phyloP scores from a whole-genome alignment of 1,140 invertebrate species.

The Drosophila sechellia region DNA sequence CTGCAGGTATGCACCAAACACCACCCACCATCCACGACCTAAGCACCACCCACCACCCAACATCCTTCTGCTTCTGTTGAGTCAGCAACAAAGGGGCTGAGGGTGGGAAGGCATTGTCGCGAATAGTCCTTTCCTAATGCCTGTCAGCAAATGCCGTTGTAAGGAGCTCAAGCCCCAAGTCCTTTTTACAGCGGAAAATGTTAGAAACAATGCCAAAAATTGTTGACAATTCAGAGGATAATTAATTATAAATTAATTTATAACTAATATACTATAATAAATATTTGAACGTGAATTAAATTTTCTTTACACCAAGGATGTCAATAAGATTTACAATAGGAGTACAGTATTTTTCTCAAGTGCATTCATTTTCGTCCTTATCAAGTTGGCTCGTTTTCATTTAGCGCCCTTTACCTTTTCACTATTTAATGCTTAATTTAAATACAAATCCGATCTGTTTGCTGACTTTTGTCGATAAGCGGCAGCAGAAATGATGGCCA shows the following conservation, averaged over 20 bases:
- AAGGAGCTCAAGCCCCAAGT: constrained; percentile 39
- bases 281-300: too few relatives aligned
- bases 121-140: constrained; percentile 58
- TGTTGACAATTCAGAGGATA: background rate
- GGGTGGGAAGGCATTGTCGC: constrained; percentile 9
- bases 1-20: constrained; percentile 27
- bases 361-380: constrained; percentile 7
- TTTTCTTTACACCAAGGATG: too few relatives aligned
- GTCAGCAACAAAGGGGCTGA: constrained; percentile 52
- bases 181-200: background rate
- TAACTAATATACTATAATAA: too few relatives aligned
- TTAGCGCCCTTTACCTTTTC: constrained; percentile 46
- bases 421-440: constrained; percentile 75
- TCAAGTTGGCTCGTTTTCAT: constrained; percentile 59
- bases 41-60: constrained; percentile 11
- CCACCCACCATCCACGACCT: background rate
- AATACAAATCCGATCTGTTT: constrained; percentile 76
- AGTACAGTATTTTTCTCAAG: background rate
- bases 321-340: too few relatives aligned
- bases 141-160: constrained; percentile 70
- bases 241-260: background rate
- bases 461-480: constrained; percentile 77
- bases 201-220: background rate
- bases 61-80: constrained; percentile 24
- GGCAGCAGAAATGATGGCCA: constrained; percentile 57